Evolutionary conservation across 1,140 invertebrate genomes (phyloP).

Genomic region (Microplitis mediator): DNA sequence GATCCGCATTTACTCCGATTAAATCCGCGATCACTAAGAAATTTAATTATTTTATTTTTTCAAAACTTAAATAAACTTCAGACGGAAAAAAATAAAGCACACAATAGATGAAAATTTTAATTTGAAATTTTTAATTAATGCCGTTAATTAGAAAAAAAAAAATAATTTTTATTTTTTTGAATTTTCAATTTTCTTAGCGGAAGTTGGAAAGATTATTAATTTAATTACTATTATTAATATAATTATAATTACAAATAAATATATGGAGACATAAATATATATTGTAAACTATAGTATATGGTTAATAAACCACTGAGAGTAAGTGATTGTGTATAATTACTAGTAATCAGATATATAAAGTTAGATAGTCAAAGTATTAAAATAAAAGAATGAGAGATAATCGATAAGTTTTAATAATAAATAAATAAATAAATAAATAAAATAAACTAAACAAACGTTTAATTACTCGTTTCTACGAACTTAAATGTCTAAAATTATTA

Average conservation of each 20-base stretch:
- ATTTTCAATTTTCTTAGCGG: too few relatives aligned
- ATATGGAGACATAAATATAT: constrained; percentile 36
- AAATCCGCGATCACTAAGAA: too few relatives aligned
- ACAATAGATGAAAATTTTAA: too few relatives aligned
- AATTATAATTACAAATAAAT: constrained; percentile 9
- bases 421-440: constrained; percentile 25
- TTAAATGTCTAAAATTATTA: too few relatives aligned
- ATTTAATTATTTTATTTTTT: too few relatives aligned
- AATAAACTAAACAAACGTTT: not conserved
- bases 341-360: constrained; percentile 47
- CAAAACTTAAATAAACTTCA: too few relatives aligned
- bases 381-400: constrained; percentile 33
- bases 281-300: constrained; percentile 18
- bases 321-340: constrained; percentile 53
- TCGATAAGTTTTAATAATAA: not conserved
- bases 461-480: not conserved
- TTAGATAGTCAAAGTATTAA: constrained; percentile 49
- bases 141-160: too few relatives aligned
- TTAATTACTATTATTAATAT: constrained; percentile 1
- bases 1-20: too few relatives aligned
- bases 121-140: too few relatives aligned
- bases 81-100: too few relatives aligned
- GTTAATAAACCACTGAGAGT: constrained; percentile 22
- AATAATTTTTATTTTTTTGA: too few relatives aligned
- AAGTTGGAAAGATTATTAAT: not conserved